phyloP scores from a whole-genome alignment of 2,888 invertebrate species.

The Epistrophe grossulariae region DNA sequence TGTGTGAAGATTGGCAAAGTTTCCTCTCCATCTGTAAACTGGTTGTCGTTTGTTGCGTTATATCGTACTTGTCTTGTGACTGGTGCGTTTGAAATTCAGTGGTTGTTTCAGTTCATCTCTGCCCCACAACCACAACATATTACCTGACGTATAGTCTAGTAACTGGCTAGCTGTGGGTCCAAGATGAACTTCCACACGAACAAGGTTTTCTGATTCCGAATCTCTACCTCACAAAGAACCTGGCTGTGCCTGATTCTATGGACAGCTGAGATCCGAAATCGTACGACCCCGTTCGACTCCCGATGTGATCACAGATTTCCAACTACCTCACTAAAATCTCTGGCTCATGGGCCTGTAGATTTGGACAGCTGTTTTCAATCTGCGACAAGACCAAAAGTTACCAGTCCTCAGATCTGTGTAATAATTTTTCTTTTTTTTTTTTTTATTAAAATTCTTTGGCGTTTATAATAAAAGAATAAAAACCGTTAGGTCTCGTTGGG shows the following conservation, averaged over 20 bases:
- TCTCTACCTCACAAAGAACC: too few relatives aligned
- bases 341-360: not conserved
- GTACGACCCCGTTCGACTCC: too few relatives aligned
- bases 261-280: too few relatives aligned
- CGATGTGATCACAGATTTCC: too few relatives aligned
- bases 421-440: too few relatives aligned
- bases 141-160: not conserved
- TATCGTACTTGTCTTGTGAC: not conserved
- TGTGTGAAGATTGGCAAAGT: not conserved
- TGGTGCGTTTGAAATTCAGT: not conserved
- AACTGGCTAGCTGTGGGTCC: not conserved
- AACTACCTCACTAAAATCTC: constrained; percentile 2
- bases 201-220: too few relatives aligned
- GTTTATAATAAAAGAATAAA: not conserved
- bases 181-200: constrained; percentile 6
- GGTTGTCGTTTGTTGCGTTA: not conserved
- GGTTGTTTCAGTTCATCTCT: not conserved
- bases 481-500: constrained; percentile 6
- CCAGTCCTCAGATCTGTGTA: not conserved
- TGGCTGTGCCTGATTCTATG: too few relatives aligned
- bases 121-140: not conserved
- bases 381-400: not conserved
- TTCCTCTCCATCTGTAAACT: not conserved
- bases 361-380: not conserved
- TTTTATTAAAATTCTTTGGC: not conserved